Evolutionary conservation across 2,888 invertebrate species (phyloP).

Genomic region (Glaucopsyche alexis): DNA sequence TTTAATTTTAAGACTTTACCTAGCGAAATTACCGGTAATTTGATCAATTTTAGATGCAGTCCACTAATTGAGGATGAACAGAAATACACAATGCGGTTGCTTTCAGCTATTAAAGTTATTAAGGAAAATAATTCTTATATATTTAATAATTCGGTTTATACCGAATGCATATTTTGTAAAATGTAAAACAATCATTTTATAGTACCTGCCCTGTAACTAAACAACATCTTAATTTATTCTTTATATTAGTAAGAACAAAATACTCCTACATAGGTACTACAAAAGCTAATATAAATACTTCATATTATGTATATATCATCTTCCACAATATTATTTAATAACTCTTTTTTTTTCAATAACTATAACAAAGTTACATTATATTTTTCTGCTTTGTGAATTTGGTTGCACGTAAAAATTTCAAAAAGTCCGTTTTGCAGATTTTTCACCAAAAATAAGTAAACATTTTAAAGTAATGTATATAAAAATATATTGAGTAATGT

Average conservation of each 20-base stretch:
- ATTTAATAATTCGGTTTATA: too few relatives aligned
- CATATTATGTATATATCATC: neutral
- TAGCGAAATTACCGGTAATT: slow-evolving; percentile 28
- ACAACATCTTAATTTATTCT: too few relatives aligned
- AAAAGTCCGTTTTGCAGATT: neutral
- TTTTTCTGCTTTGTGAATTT: neutral
- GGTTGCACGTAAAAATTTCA: neutral
- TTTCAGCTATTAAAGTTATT: neutral
- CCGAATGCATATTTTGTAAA: too few relatives aligned
- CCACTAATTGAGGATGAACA: neutral
- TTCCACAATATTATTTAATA: neutral
- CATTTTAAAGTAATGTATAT: neutral
- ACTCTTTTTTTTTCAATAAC: neutral
- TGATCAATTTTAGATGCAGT: slow-evolving; percentile 12
- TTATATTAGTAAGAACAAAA: too few relatives aligned
- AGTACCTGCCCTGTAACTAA: too few relatives aligned
- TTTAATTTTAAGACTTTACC: slow-evolving; percentile 65
- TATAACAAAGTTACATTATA: neutral
- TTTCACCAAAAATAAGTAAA: neutral
- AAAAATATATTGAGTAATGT: neutral
- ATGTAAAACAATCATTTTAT: too few relatives aligned
- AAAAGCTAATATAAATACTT: too few relatives aligned
- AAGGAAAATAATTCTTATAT: neutral
- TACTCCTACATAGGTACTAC: too few relatives aligned
- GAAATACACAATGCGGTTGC: neutral